Conservation (phyloP, 2,888 invertebrate genomes). For the Seladonia tumulorum region DNA sequence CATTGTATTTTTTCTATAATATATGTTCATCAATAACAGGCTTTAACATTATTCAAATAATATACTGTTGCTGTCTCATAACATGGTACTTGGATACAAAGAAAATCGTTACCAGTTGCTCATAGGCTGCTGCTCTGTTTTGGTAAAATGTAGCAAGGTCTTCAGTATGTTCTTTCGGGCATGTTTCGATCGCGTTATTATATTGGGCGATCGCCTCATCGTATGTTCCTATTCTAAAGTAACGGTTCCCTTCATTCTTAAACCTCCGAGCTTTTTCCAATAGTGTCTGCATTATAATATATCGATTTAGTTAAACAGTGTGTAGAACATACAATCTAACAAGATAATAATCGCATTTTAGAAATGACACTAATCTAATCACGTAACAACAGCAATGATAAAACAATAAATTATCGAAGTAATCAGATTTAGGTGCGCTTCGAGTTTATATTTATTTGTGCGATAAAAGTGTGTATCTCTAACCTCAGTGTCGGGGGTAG, state of each 20-base stretch:
- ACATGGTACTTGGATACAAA: not conserved
- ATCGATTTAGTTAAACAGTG: not conserved
- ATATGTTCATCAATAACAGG: not conserved
- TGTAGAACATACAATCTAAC: not conserved
- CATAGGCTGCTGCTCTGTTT: conserved; percentile 97
- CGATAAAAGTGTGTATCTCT: conserved; percentile 45
- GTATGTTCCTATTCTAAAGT: conserved; percentile 94
- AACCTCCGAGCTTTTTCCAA: conserved; percentile 91
- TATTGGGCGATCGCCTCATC: conserved; percentile 96
- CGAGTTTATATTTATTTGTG: not conserved
- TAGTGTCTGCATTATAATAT: conserved; percentile 84
- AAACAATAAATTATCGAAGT: not conserved
- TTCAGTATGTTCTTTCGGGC: conserved; percentile 89
- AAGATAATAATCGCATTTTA: not conserved
- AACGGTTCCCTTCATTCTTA: conserved; percentile 95
- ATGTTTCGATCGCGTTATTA: conserved; percentile 96
- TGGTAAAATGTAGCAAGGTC: conserved; percentile 97
- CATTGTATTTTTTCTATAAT: conserved; percentile 89
- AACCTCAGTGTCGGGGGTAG: conserved; percentile 73
- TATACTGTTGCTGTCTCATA: not conserved
- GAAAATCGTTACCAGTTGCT: conserved; percentile 88
- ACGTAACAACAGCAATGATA: not conserved
- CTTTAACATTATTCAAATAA: not conserved
- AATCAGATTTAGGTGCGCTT: not conserved
- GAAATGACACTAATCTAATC: not conserved